Conservation (phyloP, 1,140 invertebrate genomes). For the Drosophila littoralis region DNA sequence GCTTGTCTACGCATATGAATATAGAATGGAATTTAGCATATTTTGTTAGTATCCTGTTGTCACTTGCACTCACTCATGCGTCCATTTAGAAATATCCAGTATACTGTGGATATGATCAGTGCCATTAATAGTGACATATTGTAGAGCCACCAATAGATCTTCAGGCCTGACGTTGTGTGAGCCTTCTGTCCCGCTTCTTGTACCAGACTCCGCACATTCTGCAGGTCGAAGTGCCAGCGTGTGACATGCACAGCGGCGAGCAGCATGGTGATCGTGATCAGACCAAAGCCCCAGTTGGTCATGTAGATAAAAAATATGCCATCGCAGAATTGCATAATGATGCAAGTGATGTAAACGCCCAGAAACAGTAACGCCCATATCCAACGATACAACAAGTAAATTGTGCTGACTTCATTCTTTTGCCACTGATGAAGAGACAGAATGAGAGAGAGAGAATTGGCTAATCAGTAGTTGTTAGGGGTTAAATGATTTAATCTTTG, state of each 20-base stretch:
- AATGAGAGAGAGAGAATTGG: not conserved
- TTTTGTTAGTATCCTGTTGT: not conserved
- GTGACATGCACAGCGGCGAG: slow-evolving; percentile 72
- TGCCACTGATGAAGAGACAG: slow-evolving; percentile 84
- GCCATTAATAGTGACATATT: slow-evolving; percentile 86
- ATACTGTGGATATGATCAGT: slow-evolving; percentile 87
- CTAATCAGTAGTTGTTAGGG: not conserved
- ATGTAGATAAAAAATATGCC: slow-evolving; percentile 88
- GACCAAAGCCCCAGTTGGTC: slow-evolving; percentile 90
- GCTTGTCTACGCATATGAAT: slow-evolving; percentile 63
- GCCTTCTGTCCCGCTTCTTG: slow-evolving; percentile 63
- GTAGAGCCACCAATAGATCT: slow-evolving; percentile 87
- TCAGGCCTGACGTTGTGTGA: slow-evolving; percentile 51
- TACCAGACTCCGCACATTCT: slow-evolving; percentile 54
- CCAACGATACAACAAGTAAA: slow-evolving; percentile 87
- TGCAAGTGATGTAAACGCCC: slow-evolving; percentile 85
- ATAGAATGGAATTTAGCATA: slow-evolving; percentile 7
- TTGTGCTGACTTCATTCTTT: slow-evolving; percentile 72
- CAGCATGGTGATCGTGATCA: slow-evolving; percentile 84
- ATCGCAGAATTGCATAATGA: slow-evolving; percentile 84
- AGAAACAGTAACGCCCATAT: slow-evolving; percentile 85
- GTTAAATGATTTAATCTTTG: not conserved
- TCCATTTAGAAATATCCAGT: slow-evolving; percentile 88
- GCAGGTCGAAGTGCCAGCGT: slow-evolving; percentile 72
- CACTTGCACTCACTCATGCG: slow-evolving; percentile 73